These are phyloP conservation scores for Mastigias papua DNA, from an alignment of 30 jellyfish, hydroid and myxozoan species.

Conservation along the genomic window DNA sequence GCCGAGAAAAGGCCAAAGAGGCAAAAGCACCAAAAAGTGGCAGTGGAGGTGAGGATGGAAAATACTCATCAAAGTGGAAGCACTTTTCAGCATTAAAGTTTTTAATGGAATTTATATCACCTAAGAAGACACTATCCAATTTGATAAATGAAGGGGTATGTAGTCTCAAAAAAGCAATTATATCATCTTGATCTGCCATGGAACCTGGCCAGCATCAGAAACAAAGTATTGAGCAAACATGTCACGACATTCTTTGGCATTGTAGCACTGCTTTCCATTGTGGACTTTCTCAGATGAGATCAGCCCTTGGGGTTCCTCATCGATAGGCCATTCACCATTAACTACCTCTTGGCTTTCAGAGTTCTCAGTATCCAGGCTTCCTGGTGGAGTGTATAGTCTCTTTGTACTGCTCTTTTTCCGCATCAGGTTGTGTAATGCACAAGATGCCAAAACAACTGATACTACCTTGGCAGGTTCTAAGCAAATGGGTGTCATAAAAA, in stretches of 20 bases:
- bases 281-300: conserved; percentile 9
- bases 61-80: conserved; percentile 10
- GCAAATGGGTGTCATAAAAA: conserved; percentile 5
- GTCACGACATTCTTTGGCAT: conserved; percentile 9
- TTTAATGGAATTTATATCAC: conserved; percentile 4
- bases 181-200: conserved; percentile 21
- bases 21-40: conserved; percentile 14
- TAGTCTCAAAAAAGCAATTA: neutral
- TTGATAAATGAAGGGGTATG: conserved; percentile 6
- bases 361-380: conserved; percentile 13
- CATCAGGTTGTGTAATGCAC: conserved; percentile 18
- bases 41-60: conserved; percentile 25
- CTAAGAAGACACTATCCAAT: conserved; percentile 13
- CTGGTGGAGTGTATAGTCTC: conserved; percentile 6
- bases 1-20: conserved; percentile 21
- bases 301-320: conserved; percentile 12
- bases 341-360: conserved; percentile 1
- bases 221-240: neutral
- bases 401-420: neutral
- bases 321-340: conserved; percentile 12
- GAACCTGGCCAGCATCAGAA: conserved; percentile 19
- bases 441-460: neutral
- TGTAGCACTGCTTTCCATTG: conserved; percentile 20
- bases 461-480: conserved; percentile 17
- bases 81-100: neutral